A percentile compares a stretch with the other conserved stretches of the same genome.
Conservation (phyloP, 2,888 invertebrate genomes). For the Clostera curtula region DNA sequence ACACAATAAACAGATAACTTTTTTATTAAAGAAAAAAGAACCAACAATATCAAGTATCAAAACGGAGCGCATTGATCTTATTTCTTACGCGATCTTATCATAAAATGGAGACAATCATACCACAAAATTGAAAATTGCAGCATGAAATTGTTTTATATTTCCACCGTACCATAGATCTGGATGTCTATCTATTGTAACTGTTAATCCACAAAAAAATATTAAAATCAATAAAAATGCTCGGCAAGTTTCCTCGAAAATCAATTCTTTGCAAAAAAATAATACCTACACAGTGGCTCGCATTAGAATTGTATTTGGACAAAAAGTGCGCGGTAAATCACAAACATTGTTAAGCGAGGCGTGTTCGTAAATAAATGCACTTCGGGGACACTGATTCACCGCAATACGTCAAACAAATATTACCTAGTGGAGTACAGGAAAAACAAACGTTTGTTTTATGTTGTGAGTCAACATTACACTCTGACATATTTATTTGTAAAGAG, state of each 20-base stretch:
- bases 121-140: not conserved
- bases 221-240: not conserved
- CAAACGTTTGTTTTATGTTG: conserved; percentile 44
- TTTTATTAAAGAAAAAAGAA: too few relatives aligned
- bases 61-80: too few relatives aligned
- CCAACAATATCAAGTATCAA: too few relatives aligned
- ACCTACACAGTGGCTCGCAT: conserved; percentile 17
- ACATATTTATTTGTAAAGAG: conserved; percentile 8
- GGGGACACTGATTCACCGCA: conserved; percentile 57
- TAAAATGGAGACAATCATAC: too few relatives aligned
- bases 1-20: too few relatives aligned
- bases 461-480: conserved; percentile 31
- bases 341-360: conserved; percentile 47
- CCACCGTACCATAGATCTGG: too few relatives aligned
- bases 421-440: conserved; percentile 31
- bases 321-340: conserved; percentile 42
- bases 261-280: conserved; percentile 4
- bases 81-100: too few relatives aligned
- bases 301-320: conserved; percentile 11
- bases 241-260: conserved; percentile 4
- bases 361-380: conserved; percentile 59
- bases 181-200: not conserved
- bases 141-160: too few relatives aligned
- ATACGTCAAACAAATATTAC: conserved; percentile 57
- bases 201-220: conserved; percentile 1